Conservation (phyloP, 2,888 invertebrate genomes). For the Hirtodrosophila cameraria region DNA sequence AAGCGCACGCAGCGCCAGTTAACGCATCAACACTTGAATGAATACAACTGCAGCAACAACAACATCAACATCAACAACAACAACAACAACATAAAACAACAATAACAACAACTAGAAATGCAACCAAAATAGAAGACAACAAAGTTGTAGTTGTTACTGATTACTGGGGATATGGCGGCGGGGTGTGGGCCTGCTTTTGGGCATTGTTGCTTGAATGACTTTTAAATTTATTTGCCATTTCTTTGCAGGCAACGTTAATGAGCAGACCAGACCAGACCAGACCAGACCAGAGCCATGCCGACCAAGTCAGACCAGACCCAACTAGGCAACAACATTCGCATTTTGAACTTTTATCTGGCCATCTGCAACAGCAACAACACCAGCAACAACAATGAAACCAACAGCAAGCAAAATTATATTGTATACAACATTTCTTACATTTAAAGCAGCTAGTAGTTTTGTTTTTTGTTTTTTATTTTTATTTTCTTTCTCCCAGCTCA, state of each 20-base stretch:
- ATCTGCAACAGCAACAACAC: conserved; percentile 58
- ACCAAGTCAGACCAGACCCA: conserved; percentile 12
- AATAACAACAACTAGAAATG: conserved; percentile 17
- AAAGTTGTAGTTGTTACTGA: conserved; percentile 37
- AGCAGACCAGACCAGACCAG: conserved; percentile 58
- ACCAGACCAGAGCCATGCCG: conserved; percentile 6
- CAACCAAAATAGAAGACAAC: conserved; percentile 40
- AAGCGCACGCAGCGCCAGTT: conserved; percentile 77
- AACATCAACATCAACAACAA: conserved; percentile 14
- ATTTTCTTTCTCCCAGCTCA: conserved; percentile 63
- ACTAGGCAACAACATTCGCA: conserved; percentile 56
- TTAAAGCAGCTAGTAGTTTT: conserved; percentile 50
- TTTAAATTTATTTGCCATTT: conserved; percentile 80
- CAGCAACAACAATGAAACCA: conserved; percentile 28
- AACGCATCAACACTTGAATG: conserved; percentile 77
- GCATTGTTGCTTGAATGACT: conserved; percentile 79
- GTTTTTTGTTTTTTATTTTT: conserved; percentile 42
- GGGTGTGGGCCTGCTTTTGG: conserved; percentile 49
- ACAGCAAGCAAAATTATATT: conserved; percentile 66
- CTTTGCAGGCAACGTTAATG: conserved; percentile 73
- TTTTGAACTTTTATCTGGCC: conserved; percentile 76
- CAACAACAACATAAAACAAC: conserved; percentile 14
- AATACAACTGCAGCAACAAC: conserved; percentile 38
- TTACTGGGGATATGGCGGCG: neutral
- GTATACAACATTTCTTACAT: conserved; percentile 69